A percentile compares a stretch with the other conserved stretches of the same genome.
Conservation (phyloP, 2,113 vertebrate species). For the Gambusia affinis region DNA sequence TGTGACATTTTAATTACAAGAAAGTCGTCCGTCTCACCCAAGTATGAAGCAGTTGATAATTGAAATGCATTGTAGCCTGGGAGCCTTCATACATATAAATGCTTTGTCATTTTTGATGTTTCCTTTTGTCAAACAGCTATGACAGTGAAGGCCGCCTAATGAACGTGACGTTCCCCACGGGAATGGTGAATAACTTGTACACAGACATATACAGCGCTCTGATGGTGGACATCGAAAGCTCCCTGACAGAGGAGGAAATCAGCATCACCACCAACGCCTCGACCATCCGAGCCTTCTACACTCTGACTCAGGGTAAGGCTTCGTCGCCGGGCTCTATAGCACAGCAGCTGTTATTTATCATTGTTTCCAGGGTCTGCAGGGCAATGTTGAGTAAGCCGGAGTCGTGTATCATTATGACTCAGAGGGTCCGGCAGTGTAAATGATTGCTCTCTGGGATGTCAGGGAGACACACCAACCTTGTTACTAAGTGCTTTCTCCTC, state of each 20-base stretch:
- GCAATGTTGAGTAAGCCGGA: constrained; percentile 71
- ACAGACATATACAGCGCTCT: constrained; percentile 90
- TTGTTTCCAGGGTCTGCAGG: constrained; percentile 63
- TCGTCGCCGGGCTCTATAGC: not conserved
- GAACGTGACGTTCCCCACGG: constrained; percentile 96
- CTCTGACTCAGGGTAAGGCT: constrained; percentile 91
- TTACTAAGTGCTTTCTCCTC: constrained; percentile 50
- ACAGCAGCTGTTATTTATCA: constrained; percentile 62
- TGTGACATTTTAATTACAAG: constrained; percentile 69
- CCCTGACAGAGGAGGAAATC: constrained; percentile 91
- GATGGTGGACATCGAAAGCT: constrained; percentile 92
- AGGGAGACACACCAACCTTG: constrained; percentile 57
- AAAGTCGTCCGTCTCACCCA: constrained; percentile 44
- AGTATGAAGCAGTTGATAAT: constrained; percentile 52
- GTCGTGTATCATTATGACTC: constrained; percentile 68
- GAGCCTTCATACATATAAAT: constrained; percentile 39
- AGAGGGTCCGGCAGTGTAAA: constrained; percentile 58
- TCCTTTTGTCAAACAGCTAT: constrained; percentile 82
- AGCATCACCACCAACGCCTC: constrained; percentile 95
- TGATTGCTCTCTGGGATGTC: constrained; percentile 64
- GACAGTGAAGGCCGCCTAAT: constrained; percentile 96
- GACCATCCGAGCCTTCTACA: constrained; percentile 92
- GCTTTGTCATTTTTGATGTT: constrained; percentile 38
- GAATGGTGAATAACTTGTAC: constrained; percentile 92
- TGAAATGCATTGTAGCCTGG: constrained; percentile 40